Base-by-base conservation (phyloP, 53 echinoderm and acorn worm genomes). In the Luidia sarsii region DNA sequence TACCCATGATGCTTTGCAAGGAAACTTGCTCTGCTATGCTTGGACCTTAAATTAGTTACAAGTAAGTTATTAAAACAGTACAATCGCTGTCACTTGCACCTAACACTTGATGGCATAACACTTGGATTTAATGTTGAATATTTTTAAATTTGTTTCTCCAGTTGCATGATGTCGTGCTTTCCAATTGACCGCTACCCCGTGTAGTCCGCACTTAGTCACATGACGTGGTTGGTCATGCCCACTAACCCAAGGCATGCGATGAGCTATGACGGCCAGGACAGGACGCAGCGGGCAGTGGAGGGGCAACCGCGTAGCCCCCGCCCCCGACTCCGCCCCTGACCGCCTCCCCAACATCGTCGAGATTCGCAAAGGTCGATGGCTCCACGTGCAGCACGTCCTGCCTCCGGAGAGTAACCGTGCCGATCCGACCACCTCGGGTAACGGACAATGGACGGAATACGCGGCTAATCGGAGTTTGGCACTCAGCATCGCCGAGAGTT, bases 331-430 rank as follows among this genome's bases (percentile, higher is more conserved):
- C 0, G 52, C 54, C 0, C 25, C 34, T 2, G 46, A 50, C 27
- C 53, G 64, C 46, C 50, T 38, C 35, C 77, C 38, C 23, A 48
- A 86, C 7, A 62, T 87, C 60, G 54, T 81, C 11, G 72, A 90
- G 79, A 52, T 94, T 3, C 80, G 95, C 50, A 84, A 80, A 20
- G 91, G 91, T 23, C 71, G 95, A 49, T 89, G 91, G 95, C 73
- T 94, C 13, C 83, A 84, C 15, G 33, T 94, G 16, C 87, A 87
- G 52, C 91, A 91, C 34, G 21, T 87, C 10, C 60, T 34, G 33
- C 77, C 89, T n/a, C 52, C 18, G 33, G 59, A 34, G 60, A 67
- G 16, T 56, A 85, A 72, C 33, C 48, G 36, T 24, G 39, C 57
- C 65, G 81, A 34, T 11, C 6, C 11, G 11, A 41, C 41, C 11